Evolutionary conservation across 2,113 vertebrate genomes (phyloP), one percentile per base, ranked within the genome.

Genomic region (Sturnira hondurensis): DNA sequence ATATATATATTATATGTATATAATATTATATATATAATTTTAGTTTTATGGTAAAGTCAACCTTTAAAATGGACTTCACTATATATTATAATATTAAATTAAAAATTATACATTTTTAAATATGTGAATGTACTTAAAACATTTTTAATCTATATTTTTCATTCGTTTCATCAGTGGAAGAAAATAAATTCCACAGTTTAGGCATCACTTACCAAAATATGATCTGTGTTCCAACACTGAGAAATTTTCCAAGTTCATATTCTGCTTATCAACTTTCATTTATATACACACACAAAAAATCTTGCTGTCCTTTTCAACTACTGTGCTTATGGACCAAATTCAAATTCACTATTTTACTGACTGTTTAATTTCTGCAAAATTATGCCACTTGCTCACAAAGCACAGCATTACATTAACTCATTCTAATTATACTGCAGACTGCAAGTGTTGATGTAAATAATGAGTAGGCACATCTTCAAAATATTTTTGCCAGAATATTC

Each of bases 371-470:
- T 15, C 54, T 54, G n/a, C 26, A 93, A 87, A 91, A 95, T 87
- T 73, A 91, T 87, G 47, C 47, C 65, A 93, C 70, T 36, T 95
- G 86, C 50, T 89, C 71, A 83, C 43, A 86, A 76, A 58, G 41
- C 47, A 47, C 22, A 96, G 86, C 31, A 87, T 78, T 91, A 67
- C 45, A 88, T 91, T 82, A 82, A 88, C 11, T 95, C 43, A 84
- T 84, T 91, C 77, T 93, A 50, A 65, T 88, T 88, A 80, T 67
- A 47, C 43, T 65, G 54, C 54, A 88, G 43, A 84, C 36, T 65
- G 12, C 38, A 65, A 93, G 38, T 77, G 50, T 38, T 73, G 54
- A 33, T 67, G 36, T 93, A 70, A 93, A 91, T 36, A 93, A n/a
- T 65, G 24, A 90, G 31, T 36, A 65, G 78, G 61, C 61, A 71